Base-by-base conservation (phyloP, 2,888 invertebrate genomes). In the Pristionchus japonicus region DNA sequence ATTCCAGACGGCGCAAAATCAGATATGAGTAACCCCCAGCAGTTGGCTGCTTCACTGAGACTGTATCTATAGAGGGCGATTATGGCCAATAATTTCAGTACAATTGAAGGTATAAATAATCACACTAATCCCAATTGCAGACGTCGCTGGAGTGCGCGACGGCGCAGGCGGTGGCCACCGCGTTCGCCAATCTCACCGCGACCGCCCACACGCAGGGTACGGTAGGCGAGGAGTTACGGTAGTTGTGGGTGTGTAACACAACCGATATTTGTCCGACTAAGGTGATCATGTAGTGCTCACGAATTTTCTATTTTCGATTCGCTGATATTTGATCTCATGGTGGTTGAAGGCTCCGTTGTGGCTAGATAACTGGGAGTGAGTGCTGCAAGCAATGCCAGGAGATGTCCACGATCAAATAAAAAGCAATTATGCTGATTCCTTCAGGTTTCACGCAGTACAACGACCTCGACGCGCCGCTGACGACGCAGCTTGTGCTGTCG, bases 401-500 rank as follows among this genome's bases (percentile, higher is more conserved):
- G 7, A 4, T 20, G 57, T 57, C 20, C 57, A 9, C 43, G 17
- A 20, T 57, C 23, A 57, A 23, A 20, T 57, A 57, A 43, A 43
- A 43, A 9, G 11, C 11, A 9, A 43, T 11, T 11, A 43, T 43
- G 11, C 43, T n/a, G 43, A 43, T 43, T 43, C 23, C 77, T 91
- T 11, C 92, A 95, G 96, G 99, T 37, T 99, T 98, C 95, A 97
- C 97, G 57, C 97, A 97, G 27, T 97, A 96, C 94, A 97, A 97
- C 92, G 98, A 99, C 91, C 93, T 98, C 31, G 97, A 97, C 0
- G 98, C 98, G 95, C 99, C 99, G 0, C 95, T 98, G 88, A 96
- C 96, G 0, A 97, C 97, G 6, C 98, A 99, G 96, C 96, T 97
- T 27, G 95, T 98, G 23, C 96, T 98, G 64, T 97, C 98, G 0